Percentiles rank a stretch among this genome's conserved stretches.
phyloP scores from a whole-genome alignment of 1,140 invertebrate genomes.

The Aradophagus sp. region DNA sequence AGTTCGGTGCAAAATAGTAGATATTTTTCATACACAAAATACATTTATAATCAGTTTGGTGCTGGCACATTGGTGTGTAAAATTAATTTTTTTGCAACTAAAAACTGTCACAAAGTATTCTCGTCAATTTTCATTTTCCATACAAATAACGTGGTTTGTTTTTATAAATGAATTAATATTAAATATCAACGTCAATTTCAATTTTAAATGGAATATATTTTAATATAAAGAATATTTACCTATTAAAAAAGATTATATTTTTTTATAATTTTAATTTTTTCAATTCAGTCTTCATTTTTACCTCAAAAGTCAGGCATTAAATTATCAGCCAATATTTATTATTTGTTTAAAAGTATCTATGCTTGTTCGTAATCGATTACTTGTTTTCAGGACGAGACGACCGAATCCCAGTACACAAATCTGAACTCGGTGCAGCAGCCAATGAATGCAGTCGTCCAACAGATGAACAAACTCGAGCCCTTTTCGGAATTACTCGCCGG shows the following conservation, averaged over 20 bases:
- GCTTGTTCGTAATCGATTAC: too few species aligned
- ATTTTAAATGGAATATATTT: too few species aligned
- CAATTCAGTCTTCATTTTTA: too few species aligned
- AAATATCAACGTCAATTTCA: too few species aligned
- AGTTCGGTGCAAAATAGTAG: conserved; percentile 37
- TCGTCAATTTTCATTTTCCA: background rate
- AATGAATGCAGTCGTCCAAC: conserved; percentile 72
- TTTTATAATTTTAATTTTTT: too few species aligned
- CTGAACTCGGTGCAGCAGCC: conserved; percentile 71
- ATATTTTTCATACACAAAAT: conserved; percentile 44
- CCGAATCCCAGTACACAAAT: conserved; percentile 70
- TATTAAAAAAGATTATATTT: too few species aligned
- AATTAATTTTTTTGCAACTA: conserved; percentile 25
- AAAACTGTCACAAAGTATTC: conserved; percentile 7
- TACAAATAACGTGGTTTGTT: background rate
- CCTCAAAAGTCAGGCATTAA: too few species aligned
- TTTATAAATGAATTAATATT: background rate
- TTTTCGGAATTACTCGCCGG: conserved; percentile 81
- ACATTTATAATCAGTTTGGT: conserved; percentile 36
- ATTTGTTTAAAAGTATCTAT: too few species aligned
- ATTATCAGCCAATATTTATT: too few species aligned
- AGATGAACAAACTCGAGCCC: conserved; percentile 80
- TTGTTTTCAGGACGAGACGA: conserved; percentile 68
- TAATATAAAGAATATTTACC: too few species aligned
- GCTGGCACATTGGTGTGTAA: background rate